Base-by-base conservation (phyloP, 2,113 vertebrate genomes). In the Hippopotamus amphibius region DNA sequence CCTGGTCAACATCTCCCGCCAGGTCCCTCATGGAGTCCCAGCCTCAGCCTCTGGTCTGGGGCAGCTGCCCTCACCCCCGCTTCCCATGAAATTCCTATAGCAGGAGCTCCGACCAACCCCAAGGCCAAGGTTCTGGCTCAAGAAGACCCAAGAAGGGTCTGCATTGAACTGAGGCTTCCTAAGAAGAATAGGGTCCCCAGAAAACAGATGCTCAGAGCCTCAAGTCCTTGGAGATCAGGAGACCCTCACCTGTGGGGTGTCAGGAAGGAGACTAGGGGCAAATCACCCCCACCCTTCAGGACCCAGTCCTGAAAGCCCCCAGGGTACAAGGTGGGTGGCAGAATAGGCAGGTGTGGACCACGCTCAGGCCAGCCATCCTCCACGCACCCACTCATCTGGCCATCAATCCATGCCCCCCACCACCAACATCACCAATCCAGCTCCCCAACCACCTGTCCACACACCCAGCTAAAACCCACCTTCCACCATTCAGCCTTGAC, bases 271-370 rank as follows among this genome's bases (percentile, higher is more conserved):
- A 26, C 14, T 15, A 37, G 30, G 17, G 12, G 2, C 28, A 48
- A 4, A 59, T 16, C 1, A 3, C 14, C 9, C 1, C 17, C 5
- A 30, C 13, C 26, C 11, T 1, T 13, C 1, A 6, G 43, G 43
- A 61, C 43, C 30, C 1, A 46, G 28, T 7, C 80, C 55, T 13
- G 7, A 3, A 2, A 33, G 53, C 26, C 79, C 48, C 77, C 1
- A 0, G 71, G 16, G n/a, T 15, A 14, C 33, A 53, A 53, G 59
- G 8, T 10, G 4, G 50, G 21, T 0, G 5, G 6, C 11, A 61
- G 77, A 30, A 14, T 0, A 17, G 41, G 24, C 14, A 48, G 6
- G 53, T 3, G 9, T n/a, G 37, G 77, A 33, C 22, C 8, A 9
- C 12, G 12, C 24, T 30, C 48, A 53, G 26, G 37, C 11, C 74